Percentiles rank a stretch among this genome's conserved stretches.
phyloP scores from a whole-genome alignment of 2,888 invertebrate species.

The Heliconius cydno region DNA sequence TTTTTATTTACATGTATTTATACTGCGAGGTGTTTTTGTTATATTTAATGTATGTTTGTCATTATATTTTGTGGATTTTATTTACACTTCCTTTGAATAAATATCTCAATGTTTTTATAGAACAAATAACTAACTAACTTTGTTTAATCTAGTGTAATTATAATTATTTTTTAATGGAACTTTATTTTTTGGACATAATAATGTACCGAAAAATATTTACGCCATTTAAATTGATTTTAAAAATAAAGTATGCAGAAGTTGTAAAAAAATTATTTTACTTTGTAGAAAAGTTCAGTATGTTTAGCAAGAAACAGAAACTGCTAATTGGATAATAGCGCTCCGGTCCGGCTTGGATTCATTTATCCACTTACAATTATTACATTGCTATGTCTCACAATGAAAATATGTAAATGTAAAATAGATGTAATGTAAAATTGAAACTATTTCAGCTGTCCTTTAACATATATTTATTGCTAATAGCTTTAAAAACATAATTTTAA shows the following conservation, averaged over 20 bases:
- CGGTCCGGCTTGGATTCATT: slow-evolving; percentile 33
- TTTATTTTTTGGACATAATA: not conserved
- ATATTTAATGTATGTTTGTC: not conserved
- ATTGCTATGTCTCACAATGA: not conserved
- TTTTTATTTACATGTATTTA: slow-evolving; percentile 8
- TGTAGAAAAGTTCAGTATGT: slow-evolving; percentile 52
- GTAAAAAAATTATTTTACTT: slow-evolving; percentile 53
- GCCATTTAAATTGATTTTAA: not conserved
- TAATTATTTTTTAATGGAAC: too few species aligned
- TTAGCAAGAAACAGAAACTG: slow-evolving; percentile 56
- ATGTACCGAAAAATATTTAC: not conserved
- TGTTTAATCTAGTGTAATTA: too few species aligned
- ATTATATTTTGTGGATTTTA: not conserved
- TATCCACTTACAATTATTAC: slow-evolving; percentile 30
- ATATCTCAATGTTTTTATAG: not conserved
- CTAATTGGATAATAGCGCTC: slow-evolving; percentile 60
- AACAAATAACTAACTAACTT: not conserved
- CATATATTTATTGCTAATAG: too few species aligned
- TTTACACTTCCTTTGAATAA: not conserved
- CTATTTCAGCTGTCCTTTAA: not conserved
- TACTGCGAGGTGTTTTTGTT: not conserved
- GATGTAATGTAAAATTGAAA: not conserved
- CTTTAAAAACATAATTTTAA: not conserved
- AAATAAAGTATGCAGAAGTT: slow-evolving; percentile 52
- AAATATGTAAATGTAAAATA: not conserved